Evolutionary conservation across 2,888 invertebrate genomes (phyloP).

Genomic region (Spialia ferax): DNA sequence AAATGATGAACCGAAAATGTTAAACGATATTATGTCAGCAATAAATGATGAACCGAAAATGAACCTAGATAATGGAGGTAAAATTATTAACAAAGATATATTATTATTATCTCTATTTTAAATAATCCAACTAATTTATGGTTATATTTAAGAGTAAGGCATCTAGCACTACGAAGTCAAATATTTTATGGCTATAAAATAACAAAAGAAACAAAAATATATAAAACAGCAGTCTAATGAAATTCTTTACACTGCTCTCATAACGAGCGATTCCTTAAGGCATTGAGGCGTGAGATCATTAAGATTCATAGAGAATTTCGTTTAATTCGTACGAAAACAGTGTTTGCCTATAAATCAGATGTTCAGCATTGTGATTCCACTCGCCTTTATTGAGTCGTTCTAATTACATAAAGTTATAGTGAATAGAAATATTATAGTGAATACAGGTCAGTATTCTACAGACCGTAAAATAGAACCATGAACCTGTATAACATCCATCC

Average conservation of each 20-base stretch:
- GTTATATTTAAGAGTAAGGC: too few species aligned
- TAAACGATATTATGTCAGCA: too few species aligned
- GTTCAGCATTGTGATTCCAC: not conserved
- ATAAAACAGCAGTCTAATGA: not conserved
- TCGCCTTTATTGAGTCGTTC: not conserved
- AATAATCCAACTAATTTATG: too few species aligned
- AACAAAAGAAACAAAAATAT: not conserved
- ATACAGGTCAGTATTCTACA: not conserved
- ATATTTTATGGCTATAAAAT: not conserved
- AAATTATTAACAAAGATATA: too few species aligned
- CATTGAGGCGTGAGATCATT: constrained; percentile 8
- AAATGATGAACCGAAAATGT: too few species aligned
- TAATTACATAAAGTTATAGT: not conserved
- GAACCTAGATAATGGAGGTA: too few species aligned
- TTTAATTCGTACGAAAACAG: constrained; percentile 23
- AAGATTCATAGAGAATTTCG: constrained; percentile 10
- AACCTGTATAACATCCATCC: too few species aligned
- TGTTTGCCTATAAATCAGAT: constrained; percentile 10
- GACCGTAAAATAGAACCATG: too few species aligned
- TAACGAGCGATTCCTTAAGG: constrained; percentile 5
- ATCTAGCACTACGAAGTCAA: too few species aligned
- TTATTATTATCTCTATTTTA: too few species aligned
- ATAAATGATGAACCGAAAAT: too few species aligned
- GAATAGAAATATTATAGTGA: not conserved
- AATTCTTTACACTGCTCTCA: not conserved